Evolutionary conservation across 2,888 invertebrate genomes (phyloP), one percentile per base, ranked within the genome.

Genomic region (Caenorhabditis sp.): DNA sequence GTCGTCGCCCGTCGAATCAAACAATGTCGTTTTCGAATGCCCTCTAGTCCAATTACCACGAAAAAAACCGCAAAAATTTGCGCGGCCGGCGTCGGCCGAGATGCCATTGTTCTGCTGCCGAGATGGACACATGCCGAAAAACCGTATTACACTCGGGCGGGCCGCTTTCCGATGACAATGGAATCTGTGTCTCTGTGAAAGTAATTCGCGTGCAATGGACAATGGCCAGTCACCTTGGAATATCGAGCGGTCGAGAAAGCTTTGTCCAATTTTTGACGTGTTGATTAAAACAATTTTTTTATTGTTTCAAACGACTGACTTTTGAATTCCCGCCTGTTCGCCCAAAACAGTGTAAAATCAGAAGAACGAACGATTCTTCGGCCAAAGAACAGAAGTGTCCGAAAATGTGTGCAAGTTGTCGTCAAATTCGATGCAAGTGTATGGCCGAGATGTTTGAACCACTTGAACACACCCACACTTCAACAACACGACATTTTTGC

Each of bases 121-220:
- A n/a, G 59, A 41, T 58, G 58, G 58, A 68, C 68, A 68, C 68
- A 58, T 50, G 48, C 58, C 68, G 68, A 68, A 68, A 68, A 68
- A 68, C 58, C 58, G 58, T 68, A 59, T 68, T 68, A 68, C 68
- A 68, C 63, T 26, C 26, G 11, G 32, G 24, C 24, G 37, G 32
- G 37, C 46, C 30, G n/a, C 48, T 39, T 39, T 41, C 41, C 15
- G 20, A 53, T 65, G 55, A 65, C 65, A 65, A 65, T 65, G 35
- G 65, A 65, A 65, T 46, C 32, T 48, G 30, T 9, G 22, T 26
- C 27, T 26, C 37, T 41, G 26, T 13, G n/a, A n/a, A 35, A 41
- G 45, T 68, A 68, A 68, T 68, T 58, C 50, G 58, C 65, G 65
- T 65, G 65, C 53, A 59, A 68, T 68, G 68, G 68, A 68, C 68